phyloP scores from a whole-genome alignment of 2,797 vertebrate species.

The Phrynocephalus forsythii region DNA sequence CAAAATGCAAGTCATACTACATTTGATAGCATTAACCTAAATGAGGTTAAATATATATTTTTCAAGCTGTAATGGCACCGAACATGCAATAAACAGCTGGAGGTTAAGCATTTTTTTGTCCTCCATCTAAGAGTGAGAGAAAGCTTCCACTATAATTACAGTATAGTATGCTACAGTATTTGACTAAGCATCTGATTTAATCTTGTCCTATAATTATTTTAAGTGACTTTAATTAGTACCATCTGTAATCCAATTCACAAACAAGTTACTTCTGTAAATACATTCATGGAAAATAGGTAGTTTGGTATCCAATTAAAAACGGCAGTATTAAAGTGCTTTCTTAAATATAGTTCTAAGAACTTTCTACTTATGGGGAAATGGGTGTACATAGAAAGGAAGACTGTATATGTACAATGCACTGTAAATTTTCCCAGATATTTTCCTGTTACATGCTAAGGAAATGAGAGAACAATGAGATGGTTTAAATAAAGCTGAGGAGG shows the following conservation, averaged over 20 bases:
- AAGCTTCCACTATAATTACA: constrained; percentile 23
- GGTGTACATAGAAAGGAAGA: not conserved
- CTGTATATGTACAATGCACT: not conserved
- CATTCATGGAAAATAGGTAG: constrained; percentile 2
- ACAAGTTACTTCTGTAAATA: constrained; percentile 45
- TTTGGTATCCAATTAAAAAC: constrained; percentile 12
- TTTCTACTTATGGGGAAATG: not conserved
- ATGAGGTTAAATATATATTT: constrained; percentile 4
- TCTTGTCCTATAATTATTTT: constrained; percentile 40
- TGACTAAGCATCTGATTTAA: constrained; percentile 45
- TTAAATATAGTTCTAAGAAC: not conserved
- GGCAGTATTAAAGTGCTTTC: not conserved
- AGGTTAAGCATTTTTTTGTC: constrained; percentile 16
- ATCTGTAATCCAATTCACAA: constrained; percentile 46
- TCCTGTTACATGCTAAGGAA: not conserved
- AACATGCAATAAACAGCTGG: constrained; percentile 5
- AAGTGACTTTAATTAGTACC: constrained; percentile 48
- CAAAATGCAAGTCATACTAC: not conserved
- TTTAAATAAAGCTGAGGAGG: not conserved
- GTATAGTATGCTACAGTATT: constrained; percentile 15
- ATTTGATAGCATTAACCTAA: not conserved
- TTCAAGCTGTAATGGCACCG: constrained; percentile 1
- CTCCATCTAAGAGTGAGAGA: not conserved
- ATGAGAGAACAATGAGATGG: not conserved
- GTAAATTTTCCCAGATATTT: not conserved